Percentiles rank a stretch among this genome's conserved stretches.
phyloP scores from a whole-genome alignment of 2,113 vertebrate genomes.

The Thalassoma bifasciatum region DNA sequence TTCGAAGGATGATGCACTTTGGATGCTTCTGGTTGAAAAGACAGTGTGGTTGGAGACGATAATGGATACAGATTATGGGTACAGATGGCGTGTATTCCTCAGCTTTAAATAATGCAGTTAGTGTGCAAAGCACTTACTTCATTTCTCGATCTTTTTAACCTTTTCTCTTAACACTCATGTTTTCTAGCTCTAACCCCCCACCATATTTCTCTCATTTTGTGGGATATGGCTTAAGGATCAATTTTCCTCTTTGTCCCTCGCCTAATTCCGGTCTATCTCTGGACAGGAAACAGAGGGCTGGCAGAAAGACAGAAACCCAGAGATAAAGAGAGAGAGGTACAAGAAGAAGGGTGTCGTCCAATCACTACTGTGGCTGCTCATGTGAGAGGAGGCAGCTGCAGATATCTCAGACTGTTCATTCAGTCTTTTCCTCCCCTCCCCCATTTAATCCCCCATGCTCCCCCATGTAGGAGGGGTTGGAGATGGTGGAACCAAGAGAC shows the following conservation, averaged over 20 bases:
- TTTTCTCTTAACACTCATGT: slow-evolving; percentile 49
- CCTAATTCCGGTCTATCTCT: slow-evolving; percentile 2
- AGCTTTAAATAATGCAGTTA: slow-evolving; percentile 77
- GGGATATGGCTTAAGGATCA: background rate
- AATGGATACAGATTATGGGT: slow-evolving; percentile 55
- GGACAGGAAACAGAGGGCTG: slow-evolving; percentile 1
- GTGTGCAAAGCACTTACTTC: slow-evolving; percentile 62
- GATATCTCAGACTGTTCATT: slow-evolving; percentile 70
- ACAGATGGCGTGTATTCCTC: slow-evolving; percentile 42
- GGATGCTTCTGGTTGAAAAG: slow-evolving; percentile 21
- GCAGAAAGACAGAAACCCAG: slow-evolving; percentile 15
- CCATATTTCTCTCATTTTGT: slow-evolving; percentile 31
- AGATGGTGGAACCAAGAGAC: slow-evolving; percentile 55
- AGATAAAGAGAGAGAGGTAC: slow-evolving; percentile 22
- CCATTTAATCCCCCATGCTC: slow-evolving; percentile 73
- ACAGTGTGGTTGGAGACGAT: slow-evolving; percentile 10
- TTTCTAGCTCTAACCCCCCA: slow-evolving; percentile 8
- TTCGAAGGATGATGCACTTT: background rate
- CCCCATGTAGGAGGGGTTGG: slow-evolving; percentile 69
- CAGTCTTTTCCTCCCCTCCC: slow-evolving; percentile 74
- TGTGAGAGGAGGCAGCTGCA: slow-evolving; percentile 74
- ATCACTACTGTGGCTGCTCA: slow-evolving; percentile 65
- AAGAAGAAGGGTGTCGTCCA: slow-evolving; percentile 63
- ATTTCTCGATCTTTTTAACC: slow-evolving; percentile 43
- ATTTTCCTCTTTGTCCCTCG: slow-evolving; percentile 2